A percentile compares a stretch with the other conserved stretches of the same genome.
These are phyloP conservation scores for Drosophila phalerata DNA, from an alignment of 2,888 invertebrate species.

Conservation along the genomic window DNA sequence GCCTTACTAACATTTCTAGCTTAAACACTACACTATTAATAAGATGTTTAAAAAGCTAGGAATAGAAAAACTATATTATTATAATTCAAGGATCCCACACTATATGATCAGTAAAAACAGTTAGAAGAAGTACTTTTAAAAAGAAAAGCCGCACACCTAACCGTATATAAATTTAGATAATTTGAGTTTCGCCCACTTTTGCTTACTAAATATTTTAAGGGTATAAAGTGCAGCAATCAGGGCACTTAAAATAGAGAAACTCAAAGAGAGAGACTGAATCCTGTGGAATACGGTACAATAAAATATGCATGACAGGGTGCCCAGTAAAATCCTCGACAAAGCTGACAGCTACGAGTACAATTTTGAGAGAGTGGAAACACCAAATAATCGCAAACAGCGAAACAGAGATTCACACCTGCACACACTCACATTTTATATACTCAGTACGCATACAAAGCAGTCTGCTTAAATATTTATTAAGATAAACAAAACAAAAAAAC, in stretches of 20 bases:
- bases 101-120: neutral
- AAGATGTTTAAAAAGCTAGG: no score
- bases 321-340: slow-evolving; percentile 56
- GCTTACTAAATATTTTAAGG: slow-evolving; percentile 56
- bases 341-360: slow-evolving; percentile 50
- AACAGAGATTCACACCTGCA: slow-evolving; percentile 14
- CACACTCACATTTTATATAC: slow-evolving; percentile 5
- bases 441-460: slow-evolving; percentile 44
- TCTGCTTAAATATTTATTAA: slow-evolving; percentile 62
- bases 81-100: neutral
- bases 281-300: slow-evolving; percentile 26
- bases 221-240: slow-evolving; percentile 58
- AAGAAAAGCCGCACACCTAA: neutral
- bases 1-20: no score
- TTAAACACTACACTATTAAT: no score
- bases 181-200: slow-evolving; percentile 5
- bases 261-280: neutral
- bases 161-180: neutral
- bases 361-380: slow-evolving; percentile 36
- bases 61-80: no score
- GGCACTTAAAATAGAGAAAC: slow-evolving; percentile 28
- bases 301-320: slow-evolving; percentile 56
- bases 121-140: neutral
- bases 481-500: slow-evolving; percentile 35
- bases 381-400: slow-evolving; percentile 19